A percentile compares a stretch with the other conserved stretches of the same genome.
These are phyloP conservation scores for Temnothorax curvispinosus DNA, from an alignment of 1,140 invertebrate genomes.

Conservation along the genomic window DNA sequence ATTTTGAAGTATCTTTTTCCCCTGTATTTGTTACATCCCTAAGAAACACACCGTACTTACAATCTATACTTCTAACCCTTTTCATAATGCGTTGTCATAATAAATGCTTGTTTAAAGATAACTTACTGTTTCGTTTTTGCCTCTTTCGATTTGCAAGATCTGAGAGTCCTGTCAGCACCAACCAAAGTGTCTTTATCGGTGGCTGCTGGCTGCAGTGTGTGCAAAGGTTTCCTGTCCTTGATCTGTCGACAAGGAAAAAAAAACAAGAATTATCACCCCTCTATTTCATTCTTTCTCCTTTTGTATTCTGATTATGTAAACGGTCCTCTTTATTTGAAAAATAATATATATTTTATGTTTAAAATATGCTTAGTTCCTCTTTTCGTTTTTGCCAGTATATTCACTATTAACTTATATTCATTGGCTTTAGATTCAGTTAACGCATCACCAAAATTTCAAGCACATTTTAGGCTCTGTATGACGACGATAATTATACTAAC, in stretches of 20 bases:
- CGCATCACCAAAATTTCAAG: not conserved
- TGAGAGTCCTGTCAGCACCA: conserved; percentile 82
- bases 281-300: not conserved
- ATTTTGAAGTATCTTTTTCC: conserved; percentile 68
- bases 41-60: conserved; percentile 14
- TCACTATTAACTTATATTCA: too few relatives aligned
- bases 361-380: not conserved
- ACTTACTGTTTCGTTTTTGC: conserved; percentile 77
- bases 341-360: not conserved
- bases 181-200: conserved; percentile 89
- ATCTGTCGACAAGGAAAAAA: conserved; percentile 63
- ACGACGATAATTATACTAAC: not conserved
- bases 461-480: not conserved
- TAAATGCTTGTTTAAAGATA: not conserved
- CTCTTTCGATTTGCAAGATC: conserved; percentile 72
- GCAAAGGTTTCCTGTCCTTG: conserved; percentile 86
- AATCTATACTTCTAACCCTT: not conserved
- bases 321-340: not conserved
- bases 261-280: conserved; percentile 18
- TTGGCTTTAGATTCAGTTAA: not conserved
- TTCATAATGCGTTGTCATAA: not conserved
- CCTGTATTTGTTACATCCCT: conserved; percentile 70
- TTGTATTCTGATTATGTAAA: not conserved
- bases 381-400: not conserved
- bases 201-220: conserved; percentile 88